Base-by-base conservation (phyloP, 2,888 invertebrate genomes). In the Allacma fusca region DNA sequence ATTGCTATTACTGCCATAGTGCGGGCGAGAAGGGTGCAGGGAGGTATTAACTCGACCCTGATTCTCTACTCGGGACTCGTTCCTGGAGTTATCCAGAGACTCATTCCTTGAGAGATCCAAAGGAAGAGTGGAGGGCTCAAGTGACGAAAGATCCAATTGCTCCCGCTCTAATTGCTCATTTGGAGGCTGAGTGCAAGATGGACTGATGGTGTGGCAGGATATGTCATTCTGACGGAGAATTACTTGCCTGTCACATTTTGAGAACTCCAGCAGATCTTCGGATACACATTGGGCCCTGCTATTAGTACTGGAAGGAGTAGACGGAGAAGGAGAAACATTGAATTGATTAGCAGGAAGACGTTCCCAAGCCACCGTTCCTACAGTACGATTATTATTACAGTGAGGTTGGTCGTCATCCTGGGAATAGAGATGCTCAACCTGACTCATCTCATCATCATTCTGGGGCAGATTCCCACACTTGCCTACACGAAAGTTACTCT, bases 141-240 rank as follows among this genome's bases (percentile, higher is more conserved):
- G 65, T 67, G 78, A 50, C 68, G 68, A 43, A 44, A 59, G 62
- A 65, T 68, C 57, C 62, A 40, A 68, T 57, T 50, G 57, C 69
- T 21, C 44, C 16, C 2, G 62, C n/a, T 67, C 74, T 79, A 79
- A 79, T 79, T 77, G 79, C 71, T 75, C 77, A 75, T 77, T 77
- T 77, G 70, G 65, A 29, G 34, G 5, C 50, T 26, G 26, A 40
- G 64, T 24, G 19, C 21, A 64, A 72, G 69, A 76, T 29, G 74
- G 40, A 44, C 71, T 50, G 59, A 68, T 75, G 72, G 65, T 57
- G 67, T 68, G 44, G 64, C 64, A 62, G 40, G 70, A 65, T 40
- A 40, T 73, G 69, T 75, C 77, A 57, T 73, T 75, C 21, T 78
- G 79, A 80, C 79, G 76, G 29, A 68, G 73, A 73, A 77, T 73